Percentiles rank a stretch among this genome's conserved stretches.
phyloP scores from a whole-genome alignment of 1,140 invertebrate species.

The Monomorium pharaonis region DNA sequence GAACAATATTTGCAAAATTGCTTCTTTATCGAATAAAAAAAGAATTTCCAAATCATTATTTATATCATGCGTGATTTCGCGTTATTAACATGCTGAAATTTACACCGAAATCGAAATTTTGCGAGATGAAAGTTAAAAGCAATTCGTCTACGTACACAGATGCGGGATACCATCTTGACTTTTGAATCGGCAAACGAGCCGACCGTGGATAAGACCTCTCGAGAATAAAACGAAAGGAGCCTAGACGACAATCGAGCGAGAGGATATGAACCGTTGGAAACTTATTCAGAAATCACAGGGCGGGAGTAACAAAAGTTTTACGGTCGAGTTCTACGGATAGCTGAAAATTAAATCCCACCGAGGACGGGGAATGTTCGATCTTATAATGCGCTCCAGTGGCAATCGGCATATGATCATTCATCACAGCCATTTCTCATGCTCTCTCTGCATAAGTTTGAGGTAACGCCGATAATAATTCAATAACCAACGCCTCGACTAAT shows the following conservation, averaged over 20 bases:
- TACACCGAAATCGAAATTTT: constrained; percentile 21
- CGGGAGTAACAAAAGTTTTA: constrained; percentile 48
- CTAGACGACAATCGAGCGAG: constrained; percentile 55
- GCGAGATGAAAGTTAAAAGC: constrained; percentile 60
- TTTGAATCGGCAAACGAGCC: constrained; percentile 67
- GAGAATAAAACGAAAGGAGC: constrained; percentile 66
- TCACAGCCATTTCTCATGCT: constrained; percentile 32
- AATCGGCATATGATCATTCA: constrained; percentile 42
- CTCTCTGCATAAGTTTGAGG: constrained; percentile 6
- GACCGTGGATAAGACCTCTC: constrained; percentile 57
- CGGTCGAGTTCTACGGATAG: constrained; percentile 35
- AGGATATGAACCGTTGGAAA: constrained; percentile 55
- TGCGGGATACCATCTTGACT: constrained; percentile 35
- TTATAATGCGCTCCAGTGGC: constrained; percentile 30
- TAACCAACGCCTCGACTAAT: not conserved
- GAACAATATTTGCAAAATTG: not conserved
- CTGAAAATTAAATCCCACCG: constrained; percentile 53
- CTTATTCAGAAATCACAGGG: constrained; percentile 62
- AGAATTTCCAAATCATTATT: not conserved
- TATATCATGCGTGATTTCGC: not conserved
- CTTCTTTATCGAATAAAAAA: not conserved
- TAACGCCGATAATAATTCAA: constrained; percentile 38
- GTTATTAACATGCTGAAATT: not conserved
- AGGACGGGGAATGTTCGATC: constrained; percentile 38
- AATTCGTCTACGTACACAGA: constrained; percentile 51